Evolutionary conservation across 2,113 vertebrate genomes (phyloP), one percentile per base, ranked within the genome.

Genomic region (Etia nguti): DNA sequence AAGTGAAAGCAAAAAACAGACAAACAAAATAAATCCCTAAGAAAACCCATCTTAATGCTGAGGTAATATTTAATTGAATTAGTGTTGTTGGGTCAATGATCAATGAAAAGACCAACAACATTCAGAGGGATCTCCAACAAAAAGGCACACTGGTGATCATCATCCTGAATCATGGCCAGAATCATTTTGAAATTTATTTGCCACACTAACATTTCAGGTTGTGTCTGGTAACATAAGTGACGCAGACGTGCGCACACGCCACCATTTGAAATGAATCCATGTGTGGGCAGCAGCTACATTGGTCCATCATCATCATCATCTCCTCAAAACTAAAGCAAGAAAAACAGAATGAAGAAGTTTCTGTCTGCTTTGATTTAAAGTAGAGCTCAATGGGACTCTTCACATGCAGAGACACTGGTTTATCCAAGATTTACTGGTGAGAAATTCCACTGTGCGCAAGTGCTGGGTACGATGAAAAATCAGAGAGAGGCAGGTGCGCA

Each of bases 71-170:
- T 54, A 22, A 54, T 22, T 18, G 52, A 54, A 54, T n/a, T 55
- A 4, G 24, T 15, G 24, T 57, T 57, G 55, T 26, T 57, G 24
- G 55, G 55, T 26, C 56, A 31, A 31, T 1, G 13, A 59, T 59
- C 56, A 59, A 26, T 15, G 12, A 57, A 26, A 57, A 31, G 15
- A 60, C 5, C 57, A 31, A 31, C 57, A 11, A 65, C 18, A 11
- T 20, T 12, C 6, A 1, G 20, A 12, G 10, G 20, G 34, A 65
- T 6, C 10, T 38, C 18, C 10, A 12, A 65, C 4, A 73, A n/a
- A n/a, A n/a, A n/a, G n/a, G n/a, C n/a, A n/a, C n/a, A n/a, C 7
- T 9, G n/a, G 1, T 24, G 6, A 46, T 5, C 0, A 24, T 46
- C 13, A 6, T 16, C 22, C 7, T 46, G 38, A 46, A 11, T 11